These are phyloP conservation scores for Pharmacophagus antenor DNA, from an alignment of 2,888 invertebrate species.

Conservation along the genomic window DNA sequence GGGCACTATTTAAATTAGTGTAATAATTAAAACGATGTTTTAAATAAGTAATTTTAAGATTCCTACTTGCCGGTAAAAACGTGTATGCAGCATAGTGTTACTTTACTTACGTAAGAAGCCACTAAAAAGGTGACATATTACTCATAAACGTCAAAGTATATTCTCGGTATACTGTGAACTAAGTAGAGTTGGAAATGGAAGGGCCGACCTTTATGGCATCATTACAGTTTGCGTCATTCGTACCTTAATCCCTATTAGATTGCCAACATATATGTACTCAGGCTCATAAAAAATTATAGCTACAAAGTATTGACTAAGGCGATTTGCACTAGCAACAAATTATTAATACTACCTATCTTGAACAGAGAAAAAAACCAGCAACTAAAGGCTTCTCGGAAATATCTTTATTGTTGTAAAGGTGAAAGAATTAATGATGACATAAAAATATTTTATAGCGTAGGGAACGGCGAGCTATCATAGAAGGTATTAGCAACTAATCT, in stretches of 20 bases:
- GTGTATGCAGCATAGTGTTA: no score
- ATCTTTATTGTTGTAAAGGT: not conserved
- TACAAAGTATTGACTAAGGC: no score
- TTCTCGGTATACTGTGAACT: not conserved
- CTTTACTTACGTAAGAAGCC: not conserved
- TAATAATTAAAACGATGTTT: no score
- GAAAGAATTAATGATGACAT: constrained; percentile 3
- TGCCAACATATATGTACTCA: constrained; percentile 4
- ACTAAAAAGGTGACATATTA: constrained; percentile 3
- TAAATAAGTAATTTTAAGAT: no score
- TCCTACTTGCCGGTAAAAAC: no score
- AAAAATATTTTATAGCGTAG: constrained; percentile 22
- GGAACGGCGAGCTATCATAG: constrained; percentile 30
- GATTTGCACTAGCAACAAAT: not conserved
- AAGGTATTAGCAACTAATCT: constrained; percentile 30
- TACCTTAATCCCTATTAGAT: constrained; percentile 19
- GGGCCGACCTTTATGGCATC: constrained; percentile 28
- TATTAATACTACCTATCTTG: not conserved
- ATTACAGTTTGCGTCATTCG: constrained; percentile 27
- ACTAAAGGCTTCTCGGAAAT: not conserved
- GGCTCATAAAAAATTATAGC: no score
- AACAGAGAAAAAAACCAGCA: not conserved
- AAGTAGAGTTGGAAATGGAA: not conserved
- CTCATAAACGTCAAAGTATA: constrained; percentile 3
- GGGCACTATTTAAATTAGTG: no score